Percentiles rank a stretch among this genome's conserved stretches.
phyloP scores from a whole-genome alignment of 2,888 invertebrate genomes.

The Trisateles emortualis region DNA sequence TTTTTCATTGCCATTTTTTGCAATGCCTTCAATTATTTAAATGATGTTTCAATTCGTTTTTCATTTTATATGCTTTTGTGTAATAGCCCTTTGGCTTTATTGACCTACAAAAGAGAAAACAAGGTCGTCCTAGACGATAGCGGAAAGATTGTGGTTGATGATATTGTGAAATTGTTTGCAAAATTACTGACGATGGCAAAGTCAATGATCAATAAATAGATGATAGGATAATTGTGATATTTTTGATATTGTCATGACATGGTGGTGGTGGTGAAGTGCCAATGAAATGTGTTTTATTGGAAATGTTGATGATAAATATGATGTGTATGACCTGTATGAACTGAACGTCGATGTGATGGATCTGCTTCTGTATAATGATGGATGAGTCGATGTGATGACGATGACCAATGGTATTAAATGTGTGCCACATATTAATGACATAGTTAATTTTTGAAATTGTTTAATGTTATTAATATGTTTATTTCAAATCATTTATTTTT shows the following conservation, averaged over 20 bases:
- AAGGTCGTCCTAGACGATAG: constrained; percentile 24
- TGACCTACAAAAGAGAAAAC: constrained; percentile 30
- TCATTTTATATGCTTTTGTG: not conserved
- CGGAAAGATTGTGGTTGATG: constrained; percentile 15
- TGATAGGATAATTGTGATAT: not conserved
- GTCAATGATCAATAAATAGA: not conserved
- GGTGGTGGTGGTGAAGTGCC: too few relatives aligned
- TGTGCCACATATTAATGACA: not conserved
- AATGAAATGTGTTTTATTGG: too few relatives aligned
- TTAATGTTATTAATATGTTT: not conserved
- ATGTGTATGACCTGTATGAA: not conserved
- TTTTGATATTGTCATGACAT: not conserved
- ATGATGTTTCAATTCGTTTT: not conserved
- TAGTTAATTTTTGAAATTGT: not conserved
- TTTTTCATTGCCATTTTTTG: not conserved
- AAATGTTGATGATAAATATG: too few relatives aligned
- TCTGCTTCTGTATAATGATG: not conserved
- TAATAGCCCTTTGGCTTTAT: constrained; percentile 22
- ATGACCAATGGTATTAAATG: too few relatives aligned
- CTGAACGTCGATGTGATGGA: not conserved
- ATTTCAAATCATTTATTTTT: not conserved
- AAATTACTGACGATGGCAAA: not conserved
- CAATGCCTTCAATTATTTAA: too few relatives aligned
- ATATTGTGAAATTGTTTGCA: constrained; percentile 10
- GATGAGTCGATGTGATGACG: not conserved